A percentile compares a stretch with the other conserved stretches of the same genome.
Conservation (phyloP, 1,140 invertebrate species). For the Drosophila sp. region DNA sequence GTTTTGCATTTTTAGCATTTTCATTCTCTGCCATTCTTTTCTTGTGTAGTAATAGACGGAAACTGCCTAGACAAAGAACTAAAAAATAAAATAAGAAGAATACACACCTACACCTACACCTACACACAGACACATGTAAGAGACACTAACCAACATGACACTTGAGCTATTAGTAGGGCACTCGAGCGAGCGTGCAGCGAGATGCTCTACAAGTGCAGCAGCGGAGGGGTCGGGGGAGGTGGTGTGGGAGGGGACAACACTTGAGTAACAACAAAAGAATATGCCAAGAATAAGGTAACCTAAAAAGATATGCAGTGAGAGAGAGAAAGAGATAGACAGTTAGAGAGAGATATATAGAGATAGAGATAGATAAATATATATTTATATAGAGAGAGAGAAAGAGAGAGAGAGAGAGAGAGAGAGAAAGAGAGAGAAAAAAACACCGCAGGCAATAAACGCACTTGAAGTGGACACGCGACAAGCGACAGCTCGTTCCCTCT, state of each 20-base stretch:
- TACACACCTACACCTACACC: conserved; percentile 15
- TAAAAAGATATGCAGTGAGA: conserved; percentile 32
- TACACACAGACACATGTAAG: conserved; percentile 24
- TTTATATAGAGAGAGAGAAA: neutral
- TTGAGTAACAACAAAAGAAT: conserved; percentile 42
- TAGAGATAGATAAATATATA: conserved; percentile 10
- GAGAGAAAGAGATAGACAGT: neutral
- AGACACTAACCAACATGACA: conserved; percentile 39
- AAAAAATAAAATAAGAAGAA: neutral
- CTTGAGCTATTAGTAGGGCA: conserved; percentile 25
- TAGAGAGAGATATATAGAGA: neutral
- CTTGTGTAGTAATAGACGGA: conserved; percentile 28
- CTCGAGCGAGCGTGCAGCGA: conserved; percentile 53
- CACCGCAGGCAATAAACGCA: conserved; percentile 46
- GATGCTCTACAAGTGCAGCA: conserved; percentile 73
- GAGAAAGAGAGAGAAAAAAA: neutral
- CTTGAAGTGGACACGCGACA: conserved; percentile 40
- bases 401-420: conserved; percentile 4
- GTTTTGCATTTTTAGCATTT: neutral
- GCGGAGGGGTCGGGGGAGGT: conserved; percentile 15
- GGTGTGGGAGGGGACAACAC: conserved; percentile 8
- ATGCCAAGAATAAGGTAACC: conserved; percentile 45
- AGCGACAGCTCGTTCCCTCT: conserved; percentile 36
- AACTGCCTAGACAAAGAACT: conserved; percentile 18
- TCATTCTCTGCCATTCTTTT: neutral